These are phyloP conservation scores for Natrix natrix DNA, from an alignment of 2,797 vertebrate species.

Conservation along the genomic window DNA sequence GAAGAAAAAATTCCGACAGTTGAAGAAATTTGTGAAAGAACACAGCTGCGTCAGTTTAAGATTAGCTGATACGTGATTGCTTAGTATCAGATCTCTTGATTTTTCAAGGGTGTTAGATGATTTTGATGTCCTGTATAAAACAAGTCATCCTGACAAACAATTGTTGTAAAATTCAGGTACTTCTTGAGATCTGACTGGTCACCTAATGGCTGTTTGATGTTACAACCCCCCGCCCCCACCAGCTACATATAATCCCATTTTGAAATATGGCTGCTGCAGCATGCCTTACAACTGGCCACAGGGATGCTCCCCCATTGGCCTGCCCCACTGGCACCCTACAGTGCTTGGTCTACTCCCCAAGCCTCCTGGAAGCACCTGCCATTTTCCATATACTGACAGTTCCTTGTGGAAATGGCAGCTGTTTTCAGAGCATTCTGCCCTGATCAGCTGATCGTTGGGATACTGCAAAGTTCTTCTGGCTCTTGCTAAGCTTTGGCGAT, in stretches of 20 bases:
- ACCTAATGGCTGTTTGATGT: not conserved
- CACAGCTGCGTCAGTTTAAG: constrained; percentile 47
- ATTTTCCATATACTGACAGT: not conserved
- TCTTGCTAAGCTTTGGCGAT: not conserved
- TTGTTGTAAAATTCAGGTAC: not conserved
- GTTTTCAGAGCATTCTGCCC: not conserved
- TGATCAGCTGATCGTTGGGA: not conserved
- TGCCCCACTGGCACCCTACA: not conserved
- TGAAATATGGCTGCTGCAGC: not conserved
- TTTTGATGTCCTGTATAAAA: not conserved
- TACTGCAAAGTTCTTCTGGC: not conserved
- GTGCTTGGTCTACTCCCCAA: not conserved
- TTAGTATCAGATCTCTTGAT: not conserved
- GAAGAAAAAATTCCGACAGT: constrained; percentile 61
- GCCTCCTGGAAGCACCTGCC: not conserved
- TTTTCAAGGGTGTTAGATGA: not conserved
- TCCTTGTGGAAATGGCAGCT: not conserved
- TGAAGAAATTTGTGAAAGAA: constrained; percentile 72
- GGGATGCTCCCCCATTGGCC: not conserved
- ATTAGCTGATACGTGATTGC: constrained; percentile 31
- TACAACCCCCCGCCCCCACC: not conserved
- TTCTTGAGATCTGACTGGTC: not conserved
- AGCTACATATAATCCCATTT: not conserved
- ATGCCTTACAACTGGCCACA: not conserved
- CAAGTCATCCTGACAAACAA: not conserved